These are phyloP conservation scores for Monomorium pharaonis DNA, from an alignment of 1,140 invertebrate species.

Conservation along the genomic window DNA sequence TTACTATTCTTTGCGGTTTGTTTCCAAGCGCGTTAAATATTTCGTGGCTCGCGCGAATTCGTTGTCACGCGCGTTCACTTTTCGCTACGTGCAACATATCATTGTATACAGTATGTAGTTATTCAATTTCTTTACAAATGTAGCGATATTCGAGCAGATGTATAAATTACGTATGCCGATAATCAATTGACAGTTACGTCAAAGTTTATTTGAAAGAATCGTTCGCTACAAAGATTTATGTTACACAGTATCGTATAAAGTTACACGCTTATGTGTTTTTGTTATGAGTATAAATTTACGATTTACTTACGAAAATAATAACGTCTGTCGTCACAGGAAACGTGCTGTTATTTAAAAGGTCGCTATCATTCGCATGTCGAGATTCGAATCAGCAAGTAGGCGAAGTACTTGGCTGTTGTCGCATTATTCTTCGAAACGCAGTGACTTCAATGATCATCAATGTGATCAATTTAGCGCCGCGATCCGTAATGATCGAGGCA, in stretches of 20 bases:
- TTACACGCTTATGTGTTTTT: background rate
- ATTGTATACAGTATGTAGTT: background rate
- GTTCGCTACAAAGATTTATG: background rate
- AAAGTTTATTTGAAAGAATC: background rate
- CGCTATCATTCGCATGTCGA: background rate
- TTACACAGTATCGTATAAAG: background rate
- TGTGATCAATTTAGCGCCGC: background rate
- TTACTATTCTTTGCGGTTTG: background rate
- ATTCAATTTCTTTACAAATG: background rate
- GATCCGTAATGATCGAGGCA: too few relatives aligned
- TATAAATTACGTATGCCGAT: background rate
- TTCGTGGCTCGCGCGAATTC: background rate
- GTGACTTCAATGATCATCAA: background rate
- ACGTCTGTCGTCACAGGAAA: too few relatives aligned
- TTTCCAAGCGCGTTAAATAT: background rate
- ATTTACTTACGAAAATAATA: background rate
- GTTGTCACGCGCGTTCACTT: background rate
- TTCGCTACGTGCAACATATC: background rate
- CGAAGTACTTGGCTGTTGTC: background rate
- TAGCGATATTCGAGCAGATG: background rate
- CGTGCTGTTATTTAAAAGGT: background rate
- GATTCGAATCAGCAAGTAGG: background rate
- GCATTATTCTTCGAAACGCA: background rate
- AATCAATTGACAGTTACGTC: background rate
- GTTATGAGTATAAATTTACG: background rate